phyloP scores from a whole-genome alignment of 2,888 invertebrate genomes.

The Griposia aprilina region DNA sequence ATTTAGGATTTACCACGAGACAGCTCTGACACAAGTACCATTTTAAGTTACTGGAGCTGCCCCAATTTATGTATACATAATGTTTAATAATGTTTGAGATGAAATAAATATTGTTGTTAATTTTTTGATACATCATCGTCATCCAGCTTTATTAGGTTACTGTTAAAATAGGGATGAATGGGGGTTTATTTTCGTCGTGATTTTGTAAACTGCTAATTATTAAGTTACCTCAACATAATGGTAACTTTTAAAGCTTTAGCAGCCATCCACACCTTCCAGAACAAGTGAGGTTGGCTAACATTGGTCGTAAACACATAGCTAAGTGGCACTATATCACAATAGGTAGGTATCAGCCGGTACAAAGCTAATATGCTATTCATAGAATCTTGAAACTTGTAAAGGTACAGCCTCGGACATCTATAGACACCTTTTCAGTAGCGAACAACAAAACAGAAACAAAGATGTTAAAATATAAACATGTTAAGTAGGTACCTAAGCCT shows the following conservation, averaged over 20 bases:
- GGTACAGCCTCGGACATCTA: too few relatives aligned
- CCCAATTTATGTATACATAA: too few relatives aligned
- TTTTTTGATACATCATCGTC: not conserved
- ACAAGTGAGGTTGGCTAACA: not conserved
- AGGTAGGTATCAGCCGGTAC: too few relatives aligned
- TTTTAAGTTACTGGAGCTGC: too few relatives aligned
- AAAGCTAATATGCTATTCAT: not conserved
- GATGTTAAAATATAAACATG: not conserved
- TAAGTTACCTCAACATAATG: not conserved
- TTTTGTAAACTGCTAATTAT: not conserved
- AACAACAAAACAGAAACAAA: not conserved
- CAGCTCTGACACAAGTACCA: too few relatives aligned
- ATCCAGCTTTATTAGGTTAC: not conserved
- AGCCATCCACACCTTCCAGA: not conserved
- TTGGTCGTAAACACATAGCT: too few relatives aligned
- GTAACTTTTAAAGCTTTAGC: not conserved
- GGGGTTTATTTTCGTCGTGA: not conserved
- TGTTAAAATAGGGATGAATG: not conserved
- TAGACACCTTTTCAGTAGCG: not conserved
- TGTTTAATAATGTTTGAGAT: too few relatives aligned
- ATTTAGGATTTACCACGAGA: too few relatives aligned
- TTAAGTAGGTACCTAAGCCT: not conserved
- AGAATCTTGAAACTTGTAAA: not conserved
- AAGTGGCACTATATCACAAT: not conserved
- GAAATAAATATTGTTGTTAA: too few relatives aligned